Conservation (phyloP, 2,113 vertebrate genomes). For the Forbesichthys agassizii region DNA sequence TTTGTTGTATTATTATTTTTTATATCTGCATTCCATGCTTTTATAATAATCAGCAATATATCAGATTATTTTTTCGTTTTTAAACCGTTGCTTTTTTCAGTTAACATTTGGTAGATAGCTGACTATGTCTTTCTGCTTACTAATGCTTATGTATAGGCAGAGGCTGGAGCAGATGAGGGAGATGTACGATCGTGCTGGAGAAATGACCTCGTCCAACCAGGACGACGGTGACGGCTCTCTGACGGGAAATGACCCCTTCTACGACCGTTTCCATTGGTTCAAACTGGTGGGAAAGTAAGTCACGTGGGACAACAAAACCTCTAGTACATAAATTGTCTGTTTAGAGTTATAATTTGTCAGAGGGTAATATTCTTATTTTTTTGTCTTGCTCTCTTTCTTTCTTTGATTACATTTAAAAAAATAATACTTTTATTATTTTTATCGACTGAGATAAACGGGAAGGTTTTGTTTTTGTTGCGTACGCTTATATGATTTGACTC, state of each 20-base stretch:
- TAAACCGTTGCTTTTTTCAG: too few relatives aligned
- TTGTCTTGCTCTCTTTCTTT: too few relatives aligned
- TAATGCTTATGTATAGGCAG: slow-evolving; percentile 75
- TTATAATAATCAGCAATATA: too few relatives aligned
- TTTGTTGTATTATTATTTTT: too few relatives aligned
- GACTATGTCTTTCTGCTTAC: background rate
- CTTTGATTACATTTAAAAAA: too few relatives aligned
- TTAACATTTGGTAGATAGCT: slow-evolving; percentile 7
- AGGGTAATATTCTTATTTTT: background rate
- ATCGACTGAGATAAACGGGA: background rate
- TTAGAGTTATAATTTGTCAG: background rate
- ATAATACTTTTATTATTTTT: background rate
- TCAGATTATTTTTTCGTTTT: too few relatives aligned
- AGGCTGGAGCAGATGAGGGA: slow-evolving; percentile 95
- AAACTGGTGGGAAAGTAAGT: slow-evolving; percentile 96
- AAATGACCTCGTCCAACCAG: slow-evolving; percentile 84
- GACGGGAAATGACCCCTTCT: slow-evolving; percentile 95
- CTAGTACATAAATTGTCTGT: background rate
- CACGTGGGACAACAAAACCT: background rate
- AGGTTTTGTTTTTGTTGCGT: background rate
- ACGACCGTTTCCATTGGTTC: slow-evolving; percentile 99
- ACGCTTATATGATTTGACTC: background rate
- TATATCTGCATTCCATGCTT: too few relatives aligned
- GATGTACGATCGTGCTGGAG: slow-evolving; percentile 97
- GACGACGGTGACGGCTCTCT: slow-evolving; percentile 84